Evolutionary conservation across 2,113 vertebrate genomes (phyloP), one percentile per base, ranked within the genome.

Genomic region (Hyaena hyaena): DNA sequence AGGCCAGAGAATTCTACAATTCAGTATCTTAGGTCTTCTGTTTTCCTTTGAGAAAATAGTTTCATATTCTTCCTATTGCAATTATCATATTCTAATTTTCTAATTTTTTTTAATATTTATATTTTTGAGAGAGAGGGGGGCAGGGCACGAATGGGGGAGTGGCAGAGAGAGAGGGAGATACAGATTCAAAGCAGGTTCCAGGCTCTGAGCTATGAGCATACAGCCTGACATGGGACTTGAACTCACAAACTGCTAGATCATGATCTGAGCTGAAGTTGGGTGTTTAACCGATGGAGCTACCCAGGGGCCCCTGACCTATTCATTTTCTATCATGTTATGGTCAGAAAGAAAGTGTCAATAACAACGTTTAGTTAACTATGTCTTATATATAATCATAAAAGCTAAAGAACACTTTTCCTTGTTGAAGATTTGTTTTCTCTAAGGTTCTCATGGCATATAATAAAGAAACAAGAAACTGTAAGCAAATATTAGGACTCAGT

Each of bases 41-140:
- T 92, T 95, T 95, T 95, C 26, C 39, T 35, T 14, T 50, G 39
- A 85, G 85, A 88, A 96, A 90, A 61, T 19, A 50, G 24, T 88
- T 82, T 81, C 33, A 55, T 94, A 74, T 89, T 92, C 16, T 58
- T 88, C 14, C 50, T 91, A 33, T 50, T 69, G 21, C 3, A 45
- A 33, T 65, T 88, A 5, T 26, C 21, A 10, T 82, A 2, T 35
- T 89, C 4, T 39, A 39, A 79, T 87, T 94, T 95, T 69, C 48
- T 88, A n/a, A 58, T 58, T 58, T 58, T 58, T 58, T 21, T 7
- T 5, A 58, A 58, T 58, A 16, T 39, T 39, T 39, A 39, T 61
- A 61, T 61, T 61, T 61, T 61, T 58, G 55, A 23, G 21, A 8
- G 55, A 1, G 5, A 6, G 5, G 6, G 17, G 17, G 55, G 17